Evolutionary conservation across 2,113 vertebrate genomes (phyloP).

Genomic region (Lasiurus borealis): DNA sequence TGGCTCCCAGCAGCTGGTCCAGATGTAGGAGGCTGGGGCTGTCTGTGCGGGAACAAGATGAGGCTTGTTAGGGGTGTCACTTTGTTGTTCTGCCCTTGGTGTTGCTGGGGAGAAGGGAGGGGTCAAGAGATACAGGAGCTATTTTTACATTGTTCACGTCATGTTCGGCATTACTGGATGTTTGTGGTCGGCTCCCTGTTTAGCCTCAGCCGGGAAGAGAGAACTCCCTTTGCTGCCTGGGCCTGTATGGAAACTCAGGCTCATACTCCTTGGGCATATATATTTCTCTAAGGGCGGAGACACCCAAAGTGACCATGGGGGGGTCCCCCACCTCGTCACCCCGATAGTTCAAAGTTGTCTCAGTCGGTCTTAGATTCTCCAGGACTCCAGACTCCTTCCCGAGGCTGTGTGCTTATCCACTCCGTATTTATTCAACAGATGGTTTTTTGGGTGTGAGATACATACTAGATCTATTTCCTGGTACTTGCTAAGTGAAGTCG

Average conservation of each 20-base stretch:
- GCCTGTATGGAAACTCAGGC: constrained; percentile 51
- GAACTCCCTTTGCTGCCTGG: constrained; percentile 60
- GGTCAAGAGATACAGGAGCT: constrained; percentile 70
- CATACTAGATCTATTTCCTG: not conserved
- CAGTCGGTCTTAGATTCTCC: not conserved
- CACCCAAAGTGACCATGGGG: not conserved
- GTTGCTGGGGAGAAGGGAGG: constrained; percentile 64
- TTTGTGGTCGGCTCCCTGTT: constrained; percentile 77
- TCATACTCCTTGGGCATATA: constrained; percentile 33
- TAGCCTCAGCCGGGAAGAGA: constrained; percentile 56
- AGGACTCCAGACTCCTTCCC: not conserved
- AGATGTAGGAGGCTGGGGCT: constrained; percentile 70
- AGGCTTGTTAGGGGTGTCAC: constrained; percentile 75
- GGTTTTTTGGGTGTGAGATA: not conserved
- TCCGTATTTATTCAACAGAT: constrained; percentile 23
- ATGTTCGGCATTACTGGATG: constrained; percentile 74
- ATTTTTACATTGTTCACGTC: constrained; percentile 73
- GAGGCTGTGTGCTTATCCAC: not conserved
- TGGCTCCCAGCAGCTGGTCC: constrained; percentile 73
- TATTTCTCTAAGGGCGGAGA: not conserved
- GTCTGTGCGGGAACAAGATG: constrained; percentile 58
- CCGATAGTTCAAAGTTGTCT: not conserved
- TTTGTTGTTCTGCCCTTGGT: constrained; percentile 68
- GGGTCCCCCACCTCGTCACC: not conserved
- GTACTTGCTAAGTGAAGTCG: not conserved